Evolutionary conservation across 2,888 invertebrate genomes (phyloP).

Genomic region (Oasisia sp.): DNA sequence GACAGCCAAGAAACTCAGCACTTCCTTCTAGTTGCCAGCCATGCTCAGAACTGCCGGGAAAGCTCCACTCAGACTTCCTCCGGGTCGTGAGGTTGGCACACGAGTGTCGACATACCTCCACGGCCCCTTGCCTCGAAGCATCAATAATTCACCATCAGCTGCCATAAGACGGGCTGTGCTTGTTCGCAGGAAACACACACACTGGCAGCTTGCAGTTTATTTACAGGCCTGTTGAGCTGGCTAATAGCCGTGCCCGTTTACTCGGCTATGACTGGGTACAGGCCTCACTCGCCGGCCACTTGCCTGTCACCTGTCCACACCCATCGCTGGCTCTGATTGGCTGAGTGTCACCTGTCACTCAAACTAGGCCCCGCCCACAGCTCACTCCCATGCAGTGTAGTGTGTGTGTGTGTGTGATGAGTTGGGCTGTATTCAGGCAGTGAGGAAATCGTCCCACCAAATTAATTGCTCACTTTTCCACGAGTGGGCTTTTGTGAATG

Average conservation of each 20-base stretch:
- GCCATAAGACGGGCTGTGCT: neutral
- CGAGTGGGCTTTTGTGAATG: neutral
- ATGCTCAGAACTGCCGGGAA: neutral
- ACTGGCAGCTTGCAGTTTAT: neutral
- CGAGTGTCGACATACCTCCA: neutral
- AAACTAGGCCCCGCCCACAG: neutral
- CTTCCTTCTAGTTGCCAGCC: neutral
- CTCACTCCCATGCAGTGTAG: neutral
- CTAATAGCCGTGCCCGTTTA: constrained; percentile 6
- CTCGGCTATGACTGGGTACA: neutral
- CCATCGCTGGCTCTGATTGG: neutral
- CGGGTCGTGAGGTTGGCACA: neutral
- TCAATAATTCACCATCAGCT: constrained; percentile 11
- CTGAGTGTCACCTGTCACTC: neutral
- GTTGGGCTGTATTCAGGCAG: neutral
- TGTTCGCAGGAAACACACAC: neutral
- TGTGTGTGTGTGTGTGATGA: neutral
- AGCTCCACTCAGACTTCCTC: neutral
- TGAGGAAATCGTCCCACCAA: neutral
- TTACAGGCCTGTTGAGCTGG: constrained; percentile 13
- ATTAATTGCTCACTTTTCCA: neutral
- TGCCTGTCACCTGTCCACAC: neutral
- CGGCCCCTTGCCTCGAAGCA: neutral
- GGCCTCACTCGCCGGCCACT: neutral
- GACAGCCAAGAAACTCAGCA: neutral